phyloP scores from a whole-genome alignment of 2,113 vertebrate genomes.

The Lepisosteus oculatus region DNA sequence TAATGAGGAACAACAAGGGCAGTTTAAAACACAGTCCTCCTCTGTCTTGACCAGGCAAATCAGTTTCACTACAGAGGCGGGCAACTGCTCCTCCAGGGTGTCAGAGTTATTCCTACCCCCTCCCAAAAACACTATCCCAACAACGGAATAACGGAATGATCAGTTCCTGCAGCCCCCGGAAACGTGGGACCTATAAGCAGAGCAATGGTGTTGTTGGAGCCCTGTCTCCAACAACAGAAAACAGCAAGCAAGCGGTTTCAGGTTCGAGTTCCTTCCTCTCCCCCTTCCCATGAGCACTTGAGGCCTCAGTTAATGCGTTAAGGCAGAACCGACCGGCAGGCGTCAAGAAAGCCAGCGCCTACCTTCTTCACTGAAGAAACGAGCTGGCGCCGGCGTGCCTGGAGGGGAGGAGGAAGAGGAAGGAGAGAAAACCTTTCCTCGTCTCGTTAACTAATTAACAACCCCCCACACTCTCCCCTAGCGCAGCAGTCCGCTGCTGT shows the following conservation, averaged over 20 bases:
- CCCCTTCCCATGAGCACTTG: too few species aligned
- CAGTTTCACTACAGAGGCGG: too few species aligned
- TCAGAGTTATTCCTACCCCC: not conserved
- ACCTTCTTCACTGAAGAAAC: slow-evolving; percentile 71
- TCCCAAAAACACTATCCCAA: slow-evolving; percentile 4
- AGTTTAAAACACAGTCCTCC: slow-evolving; percentile 23
- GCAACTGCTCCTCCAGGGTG: not conserved
- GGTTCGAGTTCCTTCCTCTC: too few species aligned
- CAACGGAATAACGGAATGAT: not conserved
- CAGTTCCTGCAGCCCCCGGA: not conserved
- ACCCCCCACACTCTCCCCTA: not conserved
- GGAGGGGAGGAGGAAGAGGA: slow-evolving; percentile 39
- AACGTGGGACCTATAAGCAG: too few species aligned
- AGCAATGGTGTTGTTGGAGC: too few species aligned
- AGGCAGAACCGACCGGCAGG: too few species aligned
- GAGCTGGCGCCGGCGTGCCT: slow-evolving; percentile 37
- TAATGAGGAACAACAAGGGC: not conserved
- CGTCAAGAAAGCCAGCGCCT: slow-evolving; percentile 46
- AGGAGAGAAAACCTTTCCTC: not conserved
- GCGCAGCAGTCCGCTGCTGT: not conserved
- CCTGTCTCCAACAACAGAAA: too few species aligned
- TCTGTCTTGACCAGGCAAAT: too few species aligned
- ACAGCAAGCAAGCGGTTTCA: too few species aligned
- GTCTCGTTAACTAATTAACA: not conserved
- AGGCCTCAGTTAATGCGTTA: too few species aligned